Evolutionary conservation across 1,140 invertebrate species (phyloP).

Genomic region (Bombus affinis): DNA sequence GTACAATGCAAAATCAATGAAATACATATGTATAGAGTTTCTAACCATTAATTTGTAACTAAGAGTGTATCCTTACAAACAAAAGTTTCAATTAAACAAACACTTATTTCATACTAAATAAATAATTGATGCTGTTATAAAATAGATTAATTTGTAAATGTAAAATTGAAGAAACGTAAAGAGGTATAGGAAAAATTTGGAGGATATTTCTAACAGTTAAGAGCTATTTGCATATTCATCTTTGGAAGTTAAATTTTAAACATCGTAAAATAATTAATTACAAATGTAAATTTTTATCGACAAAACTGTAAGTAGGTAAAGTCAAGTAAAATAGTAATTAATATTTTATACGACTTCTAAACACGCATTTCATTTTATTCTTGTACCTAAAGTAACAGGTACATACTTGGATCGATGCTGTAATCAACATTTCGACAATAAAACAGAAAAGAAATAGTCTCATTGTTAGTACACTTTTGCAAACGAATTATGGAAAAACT

Average conservation of each 20-base stretch:
- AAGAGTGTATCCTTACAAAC: neutral
- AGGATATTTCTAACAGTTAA: neutral
- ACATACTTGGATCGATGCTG: neutral
- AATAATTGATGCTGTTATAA: neutral
- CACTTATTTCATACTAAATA: neutral
- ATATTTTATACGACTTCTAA: no score
- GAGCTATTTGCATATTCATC: neutral
- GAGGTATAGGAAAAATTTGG: neutral
- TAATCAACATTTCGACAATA: neutral
- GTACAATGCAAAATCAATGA: slow-evolving; percentile 12
- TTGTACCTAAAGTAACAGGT: neutral
- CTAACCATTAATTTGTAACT: neutral
- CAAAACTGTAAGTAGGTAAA: neutral
- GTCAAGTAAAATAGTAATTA: no score
- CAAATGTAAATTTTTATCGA: neutral
- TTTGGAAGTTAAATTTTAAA: neutral
- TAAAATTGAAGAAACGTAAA: neutral
- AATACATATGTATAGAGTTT: slow-evolving; percentile 4
- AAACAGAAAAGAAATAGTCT: neutral
- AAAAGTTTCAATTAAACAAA: neutral
- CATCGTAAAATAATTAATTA: neutral
- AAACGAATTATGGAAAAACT: neutral
- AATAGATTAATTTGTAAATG: neutral
- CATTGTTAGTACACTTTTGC: neutral
- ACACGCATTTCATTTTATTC: no score